Percentiles rank a stretch among this genome's conserved stretches.
Evolutionary conservation across 2,888 invertebrate genomes (phyloP).

Genomic region (Perdita meconis): DNA sequence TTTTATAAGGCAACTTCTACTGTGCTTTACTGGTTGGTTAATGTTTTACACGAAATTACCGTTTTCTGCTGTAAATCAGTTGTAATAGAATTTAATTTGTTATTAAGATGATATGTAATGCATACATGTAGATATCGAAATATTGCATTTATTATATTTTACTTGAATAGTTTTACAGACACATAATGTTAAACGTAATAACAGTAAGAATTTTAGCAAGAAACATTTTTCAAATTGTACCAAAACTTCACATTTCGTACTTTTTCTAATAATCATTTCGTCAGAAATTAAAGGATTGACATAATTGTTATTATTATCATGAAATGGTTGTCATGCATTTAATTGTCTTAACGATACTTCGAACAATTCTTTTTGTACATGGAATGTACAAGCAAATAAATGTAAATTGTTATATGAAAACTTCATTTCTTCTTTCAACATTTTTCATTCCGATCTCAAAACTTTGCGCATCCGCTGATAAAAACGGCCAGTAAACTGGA

Average conservation of each 20-base stretch:
- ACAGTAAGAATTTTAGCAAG: background rate
- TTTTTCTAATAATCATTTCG: background rate
- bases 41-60: no score
- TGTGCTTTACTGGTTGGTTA: no score
- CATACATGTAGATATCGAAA: no score
- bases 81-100: no score
- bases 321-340: background rate
- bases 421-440: background rate
- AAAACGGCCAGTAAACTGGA: background rate
- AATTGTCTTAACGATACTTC: no score
- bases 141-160: no score
- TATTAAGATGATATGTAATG: no score
- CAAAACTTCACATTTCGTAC: background rate
- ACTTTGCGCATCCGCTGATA: background rate
- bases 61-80: no score
- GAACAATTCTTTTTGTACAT: background rate
- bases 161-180: background rate
- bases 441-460: background rate
- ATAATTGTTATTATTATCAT: background rate
- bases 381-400: constrained; percentile 17
- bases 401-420: constrained; percentile 18
- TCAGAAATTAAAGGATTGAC: background rate
- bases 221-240: background rate
- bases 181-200: background rate
- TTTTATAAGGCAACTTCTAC: no score